phyloP scores from a whole-genome alignment of 2,113 vertebrate genomes.

The Sylvia atricapilla region DNA sequence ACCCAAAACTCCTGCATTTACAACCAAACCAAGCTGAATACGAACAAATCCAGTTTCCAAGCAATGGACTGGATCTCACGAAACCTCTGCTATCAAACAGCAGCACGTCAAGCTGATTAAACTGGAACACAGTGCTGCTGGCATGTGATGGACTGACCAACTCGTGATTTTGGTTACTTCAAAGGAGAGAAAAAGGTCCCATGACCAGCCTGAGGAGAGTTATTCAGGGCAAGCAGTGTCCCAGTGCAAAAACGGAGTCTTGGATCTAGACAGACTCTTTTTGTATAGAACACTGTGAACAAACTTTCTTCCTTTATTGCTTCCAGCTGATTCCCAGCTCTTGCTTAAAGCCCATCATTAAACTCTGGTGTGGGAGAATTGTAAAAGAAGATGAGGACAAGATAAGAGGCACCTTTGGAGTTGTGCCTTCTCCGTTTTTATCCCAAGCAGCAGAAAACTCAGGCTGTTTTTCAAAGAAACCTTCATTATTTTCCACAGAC shows the following conservation, averaged over 20 bases:
- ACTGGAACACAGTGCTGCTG: neutral
- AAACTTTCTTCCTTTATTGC: neutral
- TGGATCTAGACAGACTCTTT: neutral
- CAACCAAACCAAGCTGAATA: neutral
- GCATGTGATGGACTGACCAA: conserved; percentile 7
- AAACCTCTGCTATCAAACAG: neutral
- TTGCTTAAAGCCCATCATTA: neutral
- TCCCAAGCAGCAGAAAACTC: neutral
- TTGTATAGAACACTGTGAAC: neutral
- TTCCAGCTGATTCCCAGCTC: neutral
- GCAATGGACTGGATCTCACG: neutral
- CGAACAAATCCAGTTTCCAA: neutral
- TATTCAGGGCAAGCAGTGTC: neutral
- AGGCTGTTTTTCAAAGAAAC: neutral
- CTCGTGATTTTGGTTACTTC: neutral
- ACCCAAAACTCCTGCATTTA: neutral
- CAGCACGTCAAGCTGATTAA: neutral
- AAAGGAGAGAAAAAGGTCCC: neutral
- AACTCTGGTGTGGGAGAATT: fast-evolving
- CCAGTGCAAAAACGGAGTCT: fast-evolving
- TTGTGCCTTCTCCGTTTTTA: neutral
- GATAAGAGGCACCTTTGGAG: neutral
- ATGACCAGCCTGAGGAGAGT: neutral
- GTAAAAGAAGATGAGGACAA: neutral
- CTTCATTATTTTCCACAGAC: neutral